A percentile compares a stretch with the other conserved stretches of the same genome.
phyloP scores from a whole-genome alignment of 2,113 vertebrate species.

The Acrocephalus arundinaceus region DNA sequence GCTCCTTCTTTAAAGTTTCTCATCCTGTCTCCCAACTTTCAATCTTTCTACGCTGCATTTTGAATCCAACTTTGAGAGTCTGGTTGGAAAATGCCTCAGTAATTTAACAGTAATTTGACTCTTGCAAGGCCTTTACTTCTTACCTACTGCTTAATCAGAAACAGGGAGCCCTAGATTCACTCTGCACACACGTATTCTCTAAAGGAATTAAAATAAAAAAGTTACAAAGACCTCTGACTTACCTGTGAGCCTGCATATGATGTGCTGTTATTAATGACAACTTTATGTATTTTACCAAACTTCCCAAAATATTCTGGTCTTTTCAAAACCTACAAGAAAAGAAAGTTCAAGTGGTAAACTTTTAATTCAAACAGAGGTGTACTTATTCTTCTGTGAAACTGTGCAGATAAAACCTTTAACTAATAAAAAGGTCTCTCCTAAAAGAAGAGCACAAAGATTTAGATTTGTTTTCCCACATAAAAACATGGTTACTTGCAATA shows the following conservation, averaged over 20 bases:
- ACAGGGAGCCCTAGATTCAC: not conserved
- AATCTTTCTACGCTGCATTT: not conserved
- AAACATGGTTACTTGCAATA: not conserved
- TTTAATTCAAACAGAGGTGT: not conserved
- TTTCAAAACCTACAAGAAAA: conserved; percentile 90
- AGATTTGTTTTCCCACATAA: not conserved
- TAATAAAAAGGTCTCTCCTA: not conserved
- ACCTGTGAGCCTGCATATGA: conserved; percentile 99
- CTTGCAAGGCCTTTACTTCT: not conserved
- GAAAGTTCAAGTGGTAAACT: not conserved
- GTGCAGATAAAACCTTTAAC: not conserved
- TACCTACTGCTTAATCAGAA: not conserved
- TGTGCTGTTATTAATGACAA: conserved; percentile 99
- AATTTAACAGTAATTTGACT: not conserved
- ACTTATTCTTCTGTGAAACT: not conserved
- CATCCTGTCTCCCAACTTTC: not conserved
- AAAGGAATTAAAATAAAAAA: not conserved
- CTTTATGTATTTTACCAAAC: conserved; percentile 99
- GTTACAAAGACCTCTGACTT: conserved; percentile 35
- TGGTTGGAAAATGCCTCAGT: not conserved
- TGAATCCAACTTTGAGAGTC: not conserved
- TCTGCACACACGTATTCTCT: not conserved
- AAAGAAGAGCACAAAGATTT: not conserved
- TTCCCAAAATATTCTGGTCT: conserved; percentile 99
- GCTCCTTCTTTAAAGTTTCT: not conserved